Percentiles rank a stretch among this genome's conserved stretches.
phyloP scores from a whole-genome alignment of 2,113 vertebrate genomes.

The Anolis carolinensis region DNA sequence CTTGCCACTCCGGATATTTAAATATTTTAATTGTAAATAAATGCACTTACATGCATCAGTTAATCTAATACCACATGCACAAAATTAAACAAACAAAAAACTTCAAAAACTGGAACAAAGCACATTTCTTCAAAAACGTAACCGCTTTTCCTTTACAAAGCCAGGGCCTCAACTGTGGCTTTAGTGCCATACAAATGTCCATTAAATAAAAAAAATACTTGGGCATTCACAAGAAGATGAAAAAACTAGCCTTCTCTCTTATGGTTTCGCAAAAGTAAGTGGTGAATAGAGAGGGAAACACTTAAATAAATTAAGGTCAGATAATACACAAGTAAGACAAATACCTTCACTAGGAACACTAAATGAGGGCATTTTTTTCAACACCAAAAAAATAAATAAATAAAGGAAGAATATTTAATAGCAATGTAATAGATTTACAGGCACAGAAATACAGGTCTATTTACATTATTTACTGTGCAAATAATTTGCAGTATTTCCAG shows the following conservation, averaged over 20 bases:
- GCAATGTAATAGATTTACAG: neutral
- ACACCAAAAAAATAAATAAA: neutral
- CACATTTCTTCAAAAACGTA: too few species aligned
- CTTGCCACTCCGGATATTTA: too few species aligned
- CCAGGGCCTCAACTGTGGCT: too few species aligned
- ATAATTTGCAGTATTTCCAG: neutral
- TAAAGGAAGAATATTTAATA: neutral
- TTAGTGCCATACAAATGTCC: neutral
- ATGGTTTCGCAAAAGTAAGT: neutral
- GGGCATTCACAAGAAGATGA: neutral
- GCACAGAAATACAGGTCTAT: neutral
- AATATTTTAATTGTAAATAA: too few species aligned
- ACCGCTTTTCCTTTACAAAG: neutral
- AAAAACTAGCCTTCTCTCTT: too few species aligned
- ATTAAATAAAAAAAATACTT: neutral
- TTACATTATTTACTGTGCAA: neutral
- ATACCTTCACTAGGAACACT: neutral
- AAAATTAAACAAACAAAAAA: too few species aligned
- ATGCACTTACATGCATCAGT: too few species aligned
- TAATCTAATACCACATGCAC: too few species aligned
- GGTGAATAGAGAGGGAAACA: neutral
- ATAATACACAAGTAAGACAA: neutral
- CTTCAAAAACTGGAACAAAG: too few species aligned
- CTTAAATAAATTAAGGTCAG: neutral
- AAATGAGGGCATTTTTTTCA: neutral